These are phyloP conservation scores for Microtus richardsoni DNA, from an alignment of 2,113 vertebrate species.

Conservation along the genomic window DNA sequence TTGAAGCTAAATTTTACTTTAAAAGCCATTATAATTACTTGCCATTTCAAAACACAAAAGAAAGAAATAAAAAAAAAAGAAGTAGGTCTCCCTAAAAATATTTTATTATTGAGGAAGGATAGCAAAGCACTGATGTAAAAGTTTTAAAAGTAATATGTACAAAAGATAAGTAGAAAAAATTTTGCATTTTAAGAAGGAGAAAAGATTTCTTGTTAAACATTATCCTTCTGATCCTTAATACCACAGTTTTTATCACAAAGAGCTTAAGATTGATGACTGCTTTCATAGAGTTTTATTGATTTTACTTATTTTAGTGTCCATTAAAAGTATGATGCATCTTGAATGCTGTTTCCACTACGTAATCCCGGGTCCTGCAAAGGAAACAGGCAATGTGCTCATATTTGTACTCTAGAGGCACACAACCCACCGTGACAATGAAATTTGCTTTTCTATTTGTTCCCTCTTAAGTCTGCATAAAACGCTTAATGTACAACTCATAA, in stretches of 20 bases:
- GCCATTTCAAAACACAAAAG: conserved; percentile 21
- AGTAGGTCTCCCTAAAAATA: not conserved
- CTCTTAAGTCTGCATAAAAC: conserved; percentile 20
- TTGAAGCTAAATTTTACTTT: conserved; percentile 56
- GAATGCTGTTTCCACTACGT: conserved; percentile 26
- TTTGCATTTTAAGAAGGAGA: conserved; percentile 34
- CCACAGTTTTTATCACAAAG: not conserved
- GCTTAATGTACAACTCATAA: not conserved
- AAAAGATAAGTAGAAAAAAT: conserved; percentile 17
- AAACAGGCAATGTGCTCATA: not conserved
- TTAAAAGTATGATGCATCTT: conserved; percentile 37
- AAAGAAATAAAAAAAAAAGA: conserved; percentile 12
- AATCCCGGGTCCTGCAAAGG: not conserved
- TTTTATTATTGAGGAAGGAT: conserved; percentile 28
- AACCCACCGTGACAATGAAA: not conserved
- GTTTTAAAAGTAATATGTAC: not conserved
- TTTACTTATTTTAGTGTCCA: not conserved
- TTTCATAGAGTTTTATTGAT: conserved; percentile 54
- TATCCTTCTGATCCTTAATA: conserved; percentile 25
- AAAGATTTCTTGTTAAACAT: not conserved
- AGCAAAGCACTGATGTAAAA: conserved; percentile 20
- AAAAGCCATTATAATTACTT: conserved; percentile 55
- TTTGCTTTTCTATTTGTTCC: not conserved
- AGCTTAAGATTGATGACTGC: not conserved
- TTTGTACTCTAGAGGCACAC: not conserved